Base-by-base conservation (phyloP, 1,140 invertebrate species). In the Tetramorium parvispinum region DNA sequence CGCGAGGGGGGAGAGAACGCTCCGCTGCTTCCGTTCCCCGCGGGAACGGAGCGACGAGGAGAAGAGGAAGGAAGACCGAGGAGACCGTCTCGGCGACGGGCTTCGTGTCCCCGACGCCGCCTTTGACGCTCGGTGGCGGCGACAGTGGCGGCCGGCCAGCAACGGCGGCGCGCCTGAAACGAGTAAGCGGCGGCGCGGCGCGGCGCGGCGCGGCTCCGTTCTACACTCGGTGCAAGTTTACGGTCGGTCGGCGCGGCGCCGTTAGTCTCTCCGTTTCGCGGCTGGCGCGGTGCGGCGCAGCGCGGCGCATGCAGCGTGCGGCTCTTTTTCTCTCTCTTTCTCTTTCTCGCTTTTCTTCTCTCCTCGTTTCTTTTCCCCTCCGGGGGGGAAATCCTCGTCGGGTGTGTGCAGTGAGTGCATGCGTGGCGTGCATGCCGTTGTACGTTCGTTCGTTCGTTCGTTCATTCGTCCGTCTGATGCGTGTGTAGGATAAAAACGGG, bases 241-340 rank as follows among this genome's bases (percentile, higher is more conserved):
- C 78, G 78, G 78, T 11, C 78, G 65, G 49, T 43, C 65, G 77
- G 77, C 63, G 77, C 63, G 63, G 65, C 78, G 78, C 78, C 65
- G 78, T 82, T 57, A 71, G 78, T 55, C 51, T 57, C 37, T 70
- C 21, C 13, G 78, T 82, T 57, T 71, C 49, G 49, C 65, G 78
- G 37, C 49, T 51, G 78, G 37, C 49, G 77, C 63, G 77, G 32
- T 18, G 49, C 63, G 63, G 46, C 59, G 51, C 78, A 43, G 10
- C 65, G 78, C n/a, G 24, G 32, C 32, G 32, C 32, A 32, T 3
- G 32, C 32, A 32, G 32, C 37, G 73, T 40, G 73, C 53, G 73
- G 53, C 18, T 71, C 16, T 53, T 32, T 71, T 2, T 32, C 27
- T 57, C 32, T 57, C n/a, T 57, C 32, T 55, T 3, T 75, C 32